Evolutionary conservation across 2,797 vertebrate genomes (phyloP), one percentile per base, ranked within the genome.

Genomic region (Coregonus suidteri): DNA sequence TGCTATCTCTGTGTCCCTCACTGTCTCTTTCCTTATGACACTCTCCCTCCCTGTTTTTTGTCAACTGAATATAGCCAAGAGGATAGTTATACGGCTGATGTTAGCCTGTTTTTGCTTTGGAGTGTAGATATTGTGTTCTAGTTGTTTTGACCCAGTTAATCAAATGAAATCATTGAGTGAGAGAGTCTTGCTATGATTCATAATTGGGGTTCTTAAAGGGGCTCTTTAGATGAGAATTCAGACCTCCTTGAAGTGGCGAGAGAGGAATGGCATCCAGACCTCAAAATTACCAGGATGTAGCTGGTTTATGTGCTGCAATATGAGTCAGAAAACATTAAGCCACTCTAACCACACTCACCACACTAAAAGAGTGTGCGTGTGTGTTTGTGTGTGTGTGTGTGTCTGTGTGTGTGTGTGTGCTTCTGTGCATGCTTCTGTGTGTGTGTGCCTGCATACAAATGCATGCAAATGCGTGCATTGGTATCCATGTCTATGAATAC

Each of bases 241-340:
- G 79, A 62, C 37, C 85, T 81, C 82, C 88, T 92, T 93, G 88
- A 93, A 91, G 93, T 93, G 93, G 92, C 83, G 83, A 74, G 76
- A 71, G 85, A 90, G 90, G 89, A 92, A 93, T 93, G 91, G 77
- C 73, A 85, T 80, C 34, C 76, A 15, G 51, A 82, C 88, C 59
- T 20, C 59, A 86, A 83, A 74, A 80, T 77, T 82, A 80, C 81
- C 82, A 77, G 83, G 81, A 86, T 85, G 81, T 79, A 75, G 64
- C 77, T 77, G 77, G 76, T 79, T 87, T 81, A 77, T 82, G 83
- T 81, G 70, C 74, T 71, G 71, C 81, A 87, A 85, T 84, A 76
- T 73, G 79, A 82, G 62, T 82, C 76, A 82, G 79, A 76, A 78
- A 71, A 56, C 71, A 66, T 41, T 69, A 67, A 25, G 47, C 20